Evolutionary conservation across 1,140 invertebrate genomes (phyloP).

Genomic region (Papilio helenus): DNA sequence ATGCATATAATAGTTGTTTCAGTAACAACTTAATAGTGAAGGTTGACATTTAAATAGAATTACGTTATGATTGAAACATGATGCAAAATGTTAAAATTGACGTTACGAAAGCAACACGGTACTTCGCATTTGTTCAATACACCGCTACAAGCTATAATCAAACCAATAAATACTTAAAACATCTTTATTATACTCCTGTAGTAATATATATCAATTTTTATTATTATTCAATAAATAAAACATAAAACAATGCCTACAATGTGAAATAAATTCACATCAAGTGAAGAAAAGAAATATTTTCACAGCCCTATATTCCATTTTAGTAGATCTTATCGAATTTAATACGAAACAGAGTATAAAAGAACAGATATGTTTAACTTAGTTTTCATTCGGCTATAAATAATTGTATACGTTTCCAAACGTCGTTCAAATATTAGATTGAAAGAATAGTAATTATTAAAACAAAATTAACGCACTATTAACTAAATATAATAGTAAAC

Average conservation of each 20-base stretch:
- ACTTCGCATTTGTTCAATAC: not conserved
- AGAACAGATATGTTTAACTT: not conserved
- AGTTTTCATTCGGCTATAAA: not conserved
- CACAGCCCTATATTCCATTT: not conserved
- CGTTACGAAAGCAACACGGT: not conserved
- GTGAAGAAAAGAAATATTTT: not conserved
- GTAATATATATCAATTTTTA: not conserved
- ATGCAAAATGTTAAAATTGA: conserved; percentile 14
- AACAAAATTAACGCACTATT: too few species aligned
- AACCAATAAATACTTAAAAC: not conserved
- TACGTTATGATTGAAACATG: conserved; percentile 20
- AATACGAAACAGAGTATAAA: not conserved
- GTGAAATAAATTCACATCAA: not conserved
- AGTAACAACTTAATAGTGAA: conserved; percentile 22
- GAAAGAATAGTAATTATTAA: too few species aligned
- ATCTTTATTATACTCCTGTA: not conserved
- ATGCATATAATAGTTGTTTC: not conserved
- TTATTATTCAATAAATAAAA: not conserved
- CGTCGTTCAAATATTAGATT: too few species aligned
- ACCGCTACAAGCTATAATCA: not conserved
- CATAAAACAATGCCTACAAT: not conserved
- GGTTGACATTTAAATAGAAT: conserved; percentile 26
- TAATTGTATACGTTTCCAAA: not conserved
- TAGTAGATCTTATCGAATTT: not conserved
- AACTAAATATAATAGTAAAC: too few species aligned